These are phyloP conservation scores for Meteorus sp. DNA, from an alignment of 1,140 invertebrate genomes.

Conservation along the genomic window DNA sequence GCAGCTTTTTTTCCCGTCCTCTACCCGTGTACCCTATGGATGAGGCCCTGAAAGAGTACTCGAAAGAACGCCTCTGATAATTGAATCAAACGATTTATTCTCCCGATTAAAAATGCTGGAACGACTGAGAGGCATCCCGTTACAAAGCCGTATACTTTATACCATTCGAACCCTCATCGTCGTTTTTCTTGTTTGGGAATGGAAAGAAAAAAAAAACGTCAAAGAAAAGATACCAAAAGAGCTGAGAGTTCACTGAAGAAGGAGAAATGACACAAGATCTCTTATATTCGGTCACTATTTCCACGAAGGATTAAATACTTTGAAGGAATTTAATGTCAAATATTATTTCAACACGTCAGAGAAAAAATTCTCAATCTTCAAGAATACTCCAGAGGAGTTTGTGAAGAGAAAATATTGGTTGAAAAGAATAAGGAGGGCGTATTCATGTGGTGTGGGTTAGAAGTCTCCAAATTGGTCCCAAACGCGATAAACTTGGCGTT, in stretches of 20 bases:
- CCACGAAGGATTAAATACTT: neutral
- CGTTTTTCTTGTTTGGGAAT: neutral
- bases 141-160: slow-evolving; percentile 45
- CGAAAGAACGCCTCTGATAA: slow-evolving; percentile 49
- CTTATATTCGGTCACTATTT: neutral
- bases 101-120: slow-evolving; percentile 58
- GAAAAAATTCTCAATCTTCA: too few relatives aligned
- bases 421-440: neutral
- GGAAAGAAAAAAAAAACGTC: neutral
- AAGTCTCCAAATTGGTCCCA: slow-evolving; percentile 41
- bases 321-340: neutral
- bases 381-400: too few relatives aligned
- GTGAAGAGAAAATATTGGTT: neutral
- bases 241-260: too few relatives aligned
- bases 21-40: neutral
- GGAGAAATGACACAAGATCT: too few relatives aligned
- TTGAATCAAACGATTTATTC: slow-evolving; percentile 62
- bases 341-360: neutral
- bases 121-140: slow-evolving; percentile 46
- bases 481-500: slow-evolving; percentile 46
- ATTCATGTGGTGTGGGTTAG: neutral
- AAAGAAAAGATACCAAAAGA: too few relatives aligned
- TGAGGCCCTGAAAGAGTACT: slow-evolving; percentile 31
- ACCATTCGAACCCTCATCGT: neutral
- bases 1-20: slow-evolving; percentile 45